These are phyloP conservation scores for Tangara arthus DNA, from an alignment of 2,797 vertebrate genomes.

Conservation along the genomic window DNA sequence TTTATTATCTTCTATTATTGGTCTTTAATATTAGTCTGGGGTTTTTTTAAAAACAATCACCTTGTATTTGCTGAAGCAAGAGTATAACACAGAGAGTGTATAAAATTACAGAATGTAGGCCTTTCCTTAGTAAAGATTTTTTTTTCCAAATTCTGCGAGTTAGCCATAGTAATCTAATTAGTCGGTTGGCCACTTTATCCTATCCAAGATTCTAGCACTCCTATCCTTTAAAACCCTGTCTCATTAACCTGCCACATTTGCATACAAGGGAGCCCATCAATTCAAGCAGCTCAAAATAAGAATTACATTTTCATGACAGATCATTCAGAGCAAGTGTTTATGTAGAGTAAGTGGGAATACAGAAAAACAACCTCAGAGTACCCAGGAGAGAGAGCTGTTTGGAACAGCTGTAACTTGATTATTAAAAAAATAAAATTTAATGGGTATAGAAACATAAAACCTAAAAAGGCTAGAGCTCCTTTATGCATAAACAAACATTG, in stretches of 20 bases:
- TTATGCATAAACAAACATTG: constrained; percentile 35
- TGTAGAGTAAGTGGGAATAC: neutral
- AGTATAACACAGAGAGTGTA: neutral
- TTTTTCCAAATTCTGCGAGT: neutral
- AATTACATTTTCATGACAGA: neutral
- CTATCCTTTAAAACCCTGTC: neutral
- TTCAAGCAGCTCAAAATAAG: neutral
- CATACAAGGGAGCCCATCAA: neutral
- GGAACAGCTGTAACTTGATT: constrained; percentile 50
- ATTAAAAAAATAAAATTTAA: constrained; percentile 59
- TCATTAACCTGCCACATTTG: neutral
- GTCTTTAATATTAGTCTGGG: neutral
- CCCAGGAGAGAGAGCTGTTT: neutral
- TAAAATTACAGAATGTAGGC: neutral
- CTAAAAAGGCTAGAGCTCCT: neutral
- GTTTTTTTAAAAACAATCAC: neutral
- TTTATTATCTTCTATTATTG: neutral
- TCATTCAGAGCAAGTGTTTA: neutral
- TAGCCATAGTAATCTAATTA: neutral
- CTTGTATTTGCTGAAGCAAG: neutral
- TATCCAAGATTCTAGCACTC: neutral
- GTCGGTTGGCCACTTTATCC: neutral
- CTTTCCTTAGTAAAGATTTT: neutral
- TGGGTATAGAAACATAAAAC: constrained; percentile 5
- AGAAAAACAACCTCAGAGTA: neutral